Base-by-base conservation (phyloP, 1,140 invertebrate species). In the Heliconius eleuchia region DNA sequence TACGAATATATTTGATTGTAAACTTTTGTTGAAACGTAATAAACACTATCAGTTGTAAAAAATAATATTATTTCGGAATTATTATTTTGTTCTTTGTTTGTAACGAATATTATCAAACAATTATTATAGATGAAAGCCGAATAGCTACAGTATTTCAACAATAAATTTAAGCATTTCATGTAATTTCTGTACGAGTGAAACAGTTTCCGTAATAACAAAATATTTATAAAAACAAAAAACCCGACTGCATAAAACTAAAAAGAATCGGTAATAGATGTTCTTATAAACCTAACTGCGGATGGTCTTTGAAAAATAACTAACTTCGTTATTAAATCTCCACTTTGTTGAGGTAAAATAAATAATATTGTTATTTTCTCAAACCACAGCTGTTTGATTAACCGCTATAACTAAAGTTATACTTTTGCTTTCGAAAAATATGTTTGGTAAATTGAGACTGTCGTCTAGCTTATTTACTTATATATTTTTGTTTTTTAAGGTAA, bases 311-410 rank as follows among this genome's bases (percentile, higher is more conserved):
- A 39, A 71, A 71, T 39, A 39, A 71, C 3, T 6, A 16, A 27
- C 18, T 71, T 71, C 71, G 37, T 71, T 71, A 71, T 39, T 71
- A 71, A 71, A 71, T 71, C 71, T 71, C 71, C 30, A 39, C 71
- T 71, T 71, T 39, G 34, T 71, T 8, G 37, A 39, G 4, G 11
- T 18, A 71, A 71, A 71, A 71, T 71, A 71, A 71, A 39, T 39
- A 71, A n/a, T 71, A 39, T 39, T 39, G 30, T 37, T 1, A 71
- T 2, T 2, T 71, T 71, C 19, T 11, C 5, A 39, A 71, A 71
- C 34, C 71, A n/a, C 34, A 71, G 37, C 13, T 71, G 71, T 71
- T 71, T 71, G 71, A 71, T 37, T 39, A 71, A 71, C 71, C 71
- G 71, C 71, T 71, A 39, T 23, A 71, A 71, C 18, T 39, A 71